Evolutionary conservation across 2,113 vertebrate species (phyloP).

Genomic region (Anarrhichthys ocellatus): DNA sequence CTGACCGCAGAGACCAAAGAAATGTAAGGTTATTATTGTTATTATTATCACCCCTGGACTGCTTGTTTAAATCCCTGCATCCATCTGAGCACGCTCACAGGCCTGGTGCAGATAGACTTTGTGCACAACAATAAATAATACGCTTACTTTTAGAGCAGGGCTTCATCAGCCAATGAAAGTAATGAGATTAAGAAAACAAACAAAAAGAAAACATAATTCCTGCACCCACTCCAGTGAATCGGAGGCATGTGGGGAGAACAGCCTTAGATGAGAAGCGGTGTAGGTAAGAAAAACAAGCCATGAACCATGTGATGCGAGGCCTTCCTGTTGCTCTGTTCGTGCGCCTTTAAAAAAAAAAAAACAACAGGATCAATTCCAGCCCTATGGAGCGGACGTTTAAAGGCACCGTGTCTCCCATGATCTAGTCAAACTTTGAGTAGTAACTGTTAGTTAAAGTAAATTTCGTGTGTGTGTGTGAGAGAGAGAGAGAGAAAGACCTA

Average conservation of each 20-base stretch:
- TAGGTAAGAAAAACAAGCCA: constrained; percentile 63
- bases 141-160: constrained; percentile 46
- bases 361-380: constrained; percentile 65
- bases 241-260: constrained; percentile 50
- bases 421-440: background rate
- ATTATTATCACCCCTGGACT: constrained; percentile 42
- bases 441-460: background rate
- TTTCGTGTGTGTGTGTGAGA: background rate
- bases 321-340: constrained; percentile 49
- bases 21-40: constrained; percentile 30
- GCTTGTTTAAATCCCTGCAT: constrained; percentile 27
- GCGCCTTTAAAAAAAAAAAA: constrained; percentile 48
- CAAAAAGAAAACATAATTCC: constrained; percentile 47
- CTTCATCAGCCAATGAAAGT: constrained; percentile 71
- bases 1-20: constrained; percentile 43
- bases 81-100: constrained; percentile 25
- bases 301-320: constrained; percentile 46
- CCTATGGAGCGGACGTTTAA: background rate
- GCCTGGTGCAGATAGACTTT: constrained; percentile 40
- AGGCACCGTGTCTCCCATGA: background rate
- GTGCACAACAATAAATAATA: constrained; percentile 67
- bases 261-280: constrained; percentile 55
- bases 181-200: constrained; percentile 64
- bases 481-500: background rate
- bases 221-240: constrained; percentile 61